Conservation (phyloP, 2,888 invertebrate species). For the Microctonus brassicae region DNA sequence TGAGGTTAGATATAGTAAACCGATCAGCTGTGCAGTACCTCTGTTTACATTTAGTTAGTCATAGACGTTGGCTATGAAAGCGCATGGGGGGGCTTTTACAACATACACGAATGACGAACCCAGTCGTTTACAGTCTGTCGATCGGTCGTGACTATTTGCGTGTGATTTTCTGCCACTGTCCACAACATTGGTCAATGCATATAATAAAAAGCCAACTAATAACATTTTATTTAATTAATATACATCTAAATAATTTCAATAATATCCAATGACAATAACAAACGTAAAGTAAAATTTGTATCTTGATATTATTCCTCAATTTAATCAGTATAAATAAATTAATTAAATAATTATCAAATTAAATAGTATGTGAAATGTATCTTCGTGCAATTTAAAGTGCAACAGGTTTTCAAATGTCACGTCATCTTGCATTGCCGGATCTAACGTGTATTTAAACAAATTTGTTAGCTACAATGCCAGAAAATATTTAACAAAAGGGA, state of each 20-base stretch:
- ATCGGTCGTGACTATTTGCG: slow-evolving; percentile 47
- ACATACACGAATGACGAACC: no score
- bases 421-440: slow-evolving; percentile 6
- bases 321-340: not conserved
- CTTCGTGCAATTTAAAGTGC: slow-evolving; percentile 37
- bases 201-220: no score
- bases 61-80: slow-evolving; percentile 39
- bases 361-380: no score
- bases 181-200: no score
- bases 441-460: slow-evolving; percentile 12
- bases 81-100: slow-evolving; percentile 45
- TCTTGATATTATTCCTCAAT: not conserved
- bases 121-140: slow-evolving; percentile 57
- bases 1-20: not conserved
- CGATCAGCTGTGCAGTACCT: slow-evolving; percentile 57
- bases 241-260: no score
- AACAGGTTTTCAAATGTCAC: slow-evolving; percentile 45
- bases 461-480: slow-evolving; percentile 22
- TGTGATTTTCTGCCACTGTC: slow-evolving; percentile 9
- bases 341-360: not conserved
- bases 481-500: not conserved
- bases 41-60: slow-evolving; percentile 54
- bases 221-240: no score
- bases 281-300: not conserved
- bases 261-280: no score